These are phyloP conservation scores for Tenthredo notha DNA, from an alignment of 2,888 invertebrate species.

Conservation along the genomic window DNA sequence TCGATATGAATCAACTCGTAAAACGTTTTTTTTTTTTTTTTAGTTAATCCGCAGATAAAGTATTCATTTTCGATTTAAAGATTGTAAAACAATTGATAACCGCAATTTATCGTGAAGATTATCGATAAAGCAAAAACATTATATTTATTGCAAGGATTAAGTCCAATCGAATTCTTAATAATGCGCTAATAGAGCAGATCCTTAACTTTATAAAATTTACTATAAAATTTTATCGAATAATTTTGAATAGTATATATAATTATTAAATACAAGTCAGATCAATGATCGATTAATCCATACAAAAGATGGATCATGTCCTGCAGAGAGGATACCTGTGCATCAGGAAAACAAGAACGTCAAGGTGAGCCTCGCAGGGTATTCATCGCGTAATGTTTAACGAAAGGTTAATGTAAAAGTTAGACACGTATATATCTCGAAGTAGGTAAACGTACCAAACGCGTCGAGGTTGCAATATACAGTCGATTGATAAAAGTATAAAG, in stretches of 20 bases:
- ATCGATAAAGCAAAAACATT: conserved; percentile 29
- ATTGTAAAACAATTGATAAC: conserved; percentile 9
- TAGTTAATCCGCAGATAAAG: neutral
- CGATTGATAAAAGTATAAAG: conserved; percentile 19
- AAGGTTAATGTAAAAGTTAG: neutral
- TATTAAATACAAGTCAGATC: neutral
- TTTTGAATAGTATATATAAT: neutral
- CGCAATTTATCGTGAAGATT: neutral
- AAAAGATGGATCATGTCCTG: neutral
- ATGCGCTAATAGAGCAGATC: neutral
- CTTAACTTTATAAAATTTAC: neutral
- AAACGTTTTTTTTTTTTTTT: neutral
- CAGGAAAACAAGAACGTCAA: neutral
- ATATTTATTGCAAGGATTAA: neutral
- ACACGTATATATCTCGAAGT: neutral
- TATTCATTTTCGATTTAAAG: neutral
- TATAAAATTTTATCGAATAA: neutral
- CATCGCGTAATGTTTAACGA: neutral
- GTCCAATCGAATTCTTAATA: neutral
- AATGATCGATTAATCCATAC: neutral
- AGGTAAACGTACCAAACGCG: conserved; percentile 18
- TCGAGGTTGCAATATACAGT: neutral
- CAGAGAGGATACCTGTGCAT: neutral
- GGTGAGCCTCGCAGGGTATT: neutral
- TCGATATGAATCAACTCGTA: neutral